Percentiles rank a stretch among this genome's conserved stretches.
Conservation (phyloP, 2,113 vertebrate species). For the Austrofundulus limnaeus region DNA sequence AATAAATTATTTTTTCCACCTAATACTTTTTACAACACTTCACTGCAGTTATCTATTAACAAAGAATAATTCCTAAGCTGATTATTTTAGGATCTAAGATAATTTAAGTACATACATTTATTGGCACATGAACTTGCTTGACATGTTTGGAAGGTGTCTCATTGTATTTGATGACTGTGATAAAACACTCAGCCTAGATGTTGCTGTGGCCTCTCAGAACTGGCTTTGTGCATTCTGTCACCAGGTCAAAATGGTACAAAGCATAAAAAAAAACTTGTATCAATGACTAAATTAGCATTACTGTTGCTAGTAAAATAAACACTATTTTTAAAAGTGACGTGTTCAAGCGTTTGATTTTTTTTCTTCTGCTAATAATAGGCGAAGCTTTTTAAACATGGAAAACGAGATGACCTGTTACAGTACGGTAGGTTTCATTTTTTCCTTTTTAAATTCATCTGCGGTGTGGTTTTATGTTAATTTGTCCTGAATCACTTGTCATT, state of each 20-base stretch:
- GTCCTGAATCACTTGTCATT: background rate
- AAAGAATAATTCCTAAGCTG: background rate
- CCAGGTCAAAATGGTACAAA: conserved; percentile 15
- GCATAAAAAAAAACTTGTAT: background rate
- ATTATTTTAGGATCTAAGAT: conserved; percentile 13
- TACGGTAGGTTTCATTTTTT: conserved; percentile 81
- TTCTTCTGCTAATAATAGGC: conserved; percentile 76
- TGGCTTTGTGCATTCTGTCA: conserved; percentile 47
- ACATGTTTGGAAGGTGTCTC: conserved; percentile 33
- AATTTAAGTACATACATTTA: conserved; percentile 25
- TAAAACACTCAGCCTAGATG: conserved; percentile 26
- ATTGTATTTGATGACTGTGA: conserved; percentile 4
- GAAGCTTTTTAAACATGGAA: conserved; percentile 95
- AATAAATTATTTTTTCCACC: background rate
- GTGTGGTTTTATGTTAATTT: background rate
- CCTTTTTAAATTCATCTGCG: background rate
- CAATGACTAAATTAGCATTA: background rate
- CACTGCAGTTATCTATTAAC: background rate
- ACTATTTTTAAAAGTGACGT: background rate
- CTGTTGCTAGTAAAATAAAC: too few species aligned
- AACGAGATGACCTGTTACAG: conserved; percentile 91
- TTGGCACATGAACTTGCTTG: conserved; percentile 33
- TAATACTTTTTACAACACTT: background rate
- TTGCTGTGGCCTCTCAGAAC: conserved; percentile 59
- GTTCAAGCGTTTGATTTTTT: background rate